Base-by-base conservation (phyloP, 1,140 invertebrate species). In the Heterodera schachtii region DNA sequence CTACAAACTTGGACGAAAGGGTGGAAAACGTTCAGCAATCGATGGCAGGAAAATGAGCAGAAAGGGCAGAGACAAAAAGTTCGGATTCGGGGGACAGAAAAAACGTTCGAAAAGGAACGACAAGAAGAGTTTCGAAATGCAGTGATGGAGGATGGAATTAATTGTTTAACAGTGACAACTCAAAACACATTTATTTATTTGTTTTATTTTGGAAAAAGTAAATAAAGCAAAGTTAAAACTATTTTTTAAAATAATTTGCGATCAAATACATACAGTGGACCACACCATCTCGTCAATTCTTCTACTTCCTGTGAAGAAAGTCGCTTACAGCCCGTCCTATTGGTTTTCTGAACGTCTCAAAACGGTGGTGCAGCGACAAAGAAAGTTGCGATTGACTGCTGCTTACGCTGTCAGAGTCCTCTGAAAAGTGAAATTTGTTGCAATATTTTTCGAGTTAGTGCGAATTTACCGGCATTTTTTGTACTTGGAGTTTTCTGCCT, bases 1-100 rank as follows among this genome's bases (percentile, higher is more conserved):
- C 31, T 31, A 31, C 31, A 31, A 31, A 31, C 31, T 31, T 31
- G 31, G 31, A 31, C 31, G 31, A 31, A 31, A 31, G 31, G 31
- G n/a, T 41, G 52, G 64, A 19, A 13, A 19, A 5, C 1, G 1
- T 64, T 19, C 57, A 5, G 3, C 46, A 71, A 52, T 8, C 43
- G 16, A 52, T 52, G 9, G 81, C 88, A 83, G 80, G 81, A 84
- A 87, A 84, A 84, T 81, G 81, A 78, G 80, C 69, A 84, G 86
- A n/a, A 78, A 47, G 46, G 46, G 64, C 19, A 73, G 96, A 90
- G 93, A 97, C 90, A 92, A 93, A 73, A 96, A 95, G 88, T 98
- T 94, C 92, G 97, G 96, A 1, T 97, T 95, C 92, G 97, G 97
- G 64, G 96, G 96, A 3, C 96, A 96, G 87, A 98, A 98, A 91